Evolutionary conservation across 2,888 invertebrate genomes (phyloP).

Genomic region (Pyralis farinalis): DNA sequence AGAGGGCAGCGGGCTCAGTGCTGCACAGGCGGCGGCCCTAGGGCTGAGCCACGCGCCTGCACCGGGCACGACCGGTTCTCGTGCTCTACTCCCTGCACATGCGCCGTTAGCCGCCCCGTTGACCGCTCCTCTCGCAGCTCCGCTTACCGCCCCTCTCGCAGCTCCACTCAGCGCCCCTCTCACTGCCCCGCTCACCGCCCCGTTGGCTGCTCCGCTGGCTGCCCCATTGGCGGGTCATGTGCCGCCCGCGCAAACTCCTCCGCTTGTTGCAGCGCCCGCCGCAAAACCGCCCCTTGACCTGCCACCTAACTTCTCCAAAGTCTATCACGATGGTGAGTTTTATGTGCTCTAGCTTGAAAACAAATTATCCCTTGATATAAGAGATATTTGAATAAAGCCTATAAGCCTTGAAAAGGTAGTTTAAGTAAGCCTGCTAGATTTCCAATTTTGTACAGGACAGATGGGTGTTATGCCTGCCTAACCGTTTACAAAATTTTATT

Average conservation of each 20-base stretch:
- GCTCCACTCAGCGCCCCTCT: constrained; percentile 1
- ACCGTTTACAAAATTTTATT: no score
- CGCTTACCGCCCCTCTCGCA: constrained; percentile 29
- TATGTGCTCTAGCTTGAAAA: no score
- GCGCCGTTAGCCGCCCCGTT: constrained; percentile 30
- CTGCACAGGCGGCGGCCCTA: constrained; percentile 68
- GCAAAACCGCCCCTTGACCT: constrained; percentile 34
- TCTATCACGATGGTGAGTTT: constrained; percentile 58
- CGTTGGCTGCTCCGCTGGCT: constrained; percentile 1
- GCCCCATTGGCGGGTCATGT: constrained; percentile 4
- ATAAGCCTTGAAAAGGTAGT: no score
- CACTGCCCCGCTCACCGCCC: neutral
- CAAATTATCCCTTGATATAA: no score
- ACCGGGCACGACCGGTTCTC: constrained; percentile 47
- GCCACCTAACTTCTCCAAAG: constrained; percentile 57
- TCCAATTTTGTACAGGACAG: no score
- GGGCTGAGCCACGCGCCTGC: constrained; percentile 62
- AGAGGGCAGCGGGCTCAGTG: constrained; percentile 47
- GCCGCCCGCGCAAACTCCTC: constrained; percentile 21
- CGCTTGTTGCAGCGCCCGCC: constrained; percentile 27
- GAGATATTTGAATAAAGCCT: no score
- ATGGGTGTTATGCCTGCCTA: no score
- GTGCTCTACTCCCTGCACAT: constrained; percentile 51
- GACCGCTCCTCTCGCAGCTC: constrained; percentile 27
- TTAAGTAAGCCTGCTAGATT: no score